Evolutionary conservation across 53 echinoderm and acorn worm species (phyloP).

Genomic region (Holothuria scabra): DNA sequence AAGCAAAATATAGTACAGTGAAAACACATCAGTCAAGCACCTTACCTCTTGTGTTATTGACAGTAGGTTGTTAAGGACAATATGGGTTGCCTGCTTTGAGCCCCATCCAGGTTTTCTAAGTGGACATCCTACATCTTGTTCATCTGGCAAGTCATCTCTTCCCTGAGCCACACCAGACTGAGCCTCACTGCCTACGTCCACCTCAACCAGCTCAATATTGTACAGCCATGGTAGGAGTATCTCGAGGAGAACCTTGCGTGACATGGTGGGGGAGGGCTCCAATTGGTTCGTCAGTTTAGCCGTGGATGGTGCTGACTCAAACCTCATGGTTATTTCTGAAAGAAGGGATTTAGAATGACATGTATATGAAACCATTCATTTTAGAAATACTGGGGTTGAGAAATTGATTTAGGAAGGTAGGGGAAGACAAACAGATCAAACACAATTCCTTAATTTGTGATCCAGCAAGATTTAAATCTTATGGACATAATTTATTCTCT

Average conservation of each 20-base stretch:
- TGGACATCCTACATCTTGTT: constrained; percentile 85
- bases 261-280: constrained; percentile 68
- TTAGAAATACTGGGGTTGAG: not conserved
- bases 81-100: constrained; percentile 82
- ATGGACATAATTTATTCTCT: no score
- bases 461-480: no score
- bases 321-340: constrained; percentile 93
- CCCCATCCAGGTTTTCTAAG: constrained; percentile 91
- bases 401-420: not conserved
- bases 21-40: no score
- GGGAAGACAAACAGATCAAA: no score
- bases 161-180: constrained; percentile 56
- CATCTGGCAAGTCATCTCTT: constrained; percentile 73
- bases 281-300: constrained; percentile 85
- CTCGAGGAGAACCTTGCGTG: constrained; percentile 84
- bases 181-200: constrained; percentile 7
- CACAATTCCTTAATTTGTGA: no score
- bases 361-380: not conserved
- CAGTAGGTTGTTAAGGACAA: constrained; percentile 95
- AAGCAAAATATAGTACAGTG: no score
- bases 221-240: constrained; percentile 90
- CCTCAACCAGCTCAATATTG: constrained; percentile 88
- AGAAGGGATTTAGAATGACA: not conserved
- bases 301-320: constrained; percentile 56
- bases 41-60: constrained; percentile 95